These are phyloP conservation scores for Erpobdella octoculata DNA, from an alignment of 2,888 invertebrate genomes.

Conservation along the genomic window DNA sequence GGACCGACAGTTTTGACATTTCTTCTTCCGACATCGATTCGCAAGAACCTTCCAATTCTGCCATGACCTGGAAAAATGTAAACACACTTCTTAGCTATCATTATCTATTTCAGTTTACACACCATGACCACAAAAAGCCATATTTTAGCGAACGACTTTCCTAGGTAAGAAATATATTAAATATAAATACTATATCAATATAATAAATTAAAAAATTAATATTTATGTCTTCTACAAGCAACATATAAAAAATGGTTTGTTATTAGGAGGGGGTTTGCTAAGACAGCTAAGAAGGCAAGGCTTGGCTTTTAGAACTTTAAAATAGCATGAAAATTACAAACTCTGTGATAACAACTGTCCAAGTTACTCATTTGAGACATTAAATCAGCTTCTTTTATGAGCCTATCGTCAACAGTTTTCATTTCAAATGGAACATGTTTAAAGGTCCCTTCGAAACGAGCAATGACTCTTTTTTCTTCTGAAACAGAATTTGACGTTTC, in stretches of 20 bases:
- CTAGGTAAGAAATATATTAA: no score
- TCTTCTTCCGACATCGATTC: slow-evolving; percentile 61
- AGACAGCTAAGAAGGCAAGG: background rate
- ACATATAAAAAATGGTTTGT: no score
- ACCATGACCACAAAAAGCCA: no score
- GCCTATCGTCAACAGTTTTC: slow-evolving; percentile 59
- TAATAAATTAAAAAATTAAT: no score
- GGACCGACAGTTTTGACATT: slow-evolving; percentile 62
- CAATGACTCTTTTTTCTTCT: no score
- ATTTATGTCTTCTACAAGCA: no score
- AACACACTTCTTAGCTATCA: background rate
- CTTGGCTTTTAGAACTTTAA: background rate
- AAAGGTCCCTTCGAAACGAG: no score
- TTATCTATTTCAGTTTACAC: no score
- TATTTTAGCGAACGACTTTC: no score
- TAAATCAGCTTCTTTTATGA: slow-evolving; percentile 60
- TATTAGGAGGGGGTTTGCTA: background rate
- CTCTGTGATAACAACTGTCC: slow-evolving; percentile 62
- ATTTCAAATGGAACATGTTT: slow-evolving; percentile 54
- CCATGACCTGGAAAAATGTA: slow-evolving; percentile 56
- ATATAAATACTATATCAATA: no score
- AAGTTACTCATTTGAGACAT: slow-evolving; percentile 58
- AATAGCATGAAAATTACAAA: slow-evolving; percentile 39
- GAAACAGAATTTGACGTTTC: background rate
- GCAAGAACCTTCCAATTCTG: slow-evolving; percentile 60